Evolutionary conservation across 1,140 invertebrate genomes (phyloP).

Genomic region (Rhopalosiphum padi): DNA sequence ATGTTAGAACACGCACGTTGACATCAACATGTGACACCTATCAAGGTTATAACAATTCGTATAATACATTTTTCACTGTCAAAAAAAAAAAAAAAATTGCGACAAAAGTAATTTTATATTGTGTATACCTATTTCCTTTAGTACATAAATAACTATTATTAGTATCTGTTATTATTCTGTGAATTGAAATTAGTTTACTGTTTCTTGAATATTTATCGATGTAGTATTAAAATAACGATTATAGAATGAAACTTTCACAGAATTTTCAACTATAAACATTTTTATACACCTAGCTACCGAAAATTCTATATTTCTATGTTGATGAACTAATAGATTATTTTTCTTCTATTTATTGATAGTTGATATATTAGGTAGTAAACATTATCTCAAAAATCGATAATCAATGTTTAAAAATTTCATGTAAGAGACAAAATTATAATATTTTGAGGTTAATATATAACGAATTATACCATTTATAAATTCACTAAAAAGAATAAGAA

Average conservation of each 20-base stretch:
- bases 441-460: not conserved
- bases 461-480: not conserved
- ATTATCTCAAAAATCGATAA: not conserved
- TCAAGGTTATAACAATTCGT: not conserved
- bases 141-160: not conserved
- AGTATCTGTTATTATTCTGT: too few species aligned
- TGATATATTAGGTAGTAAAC: not conserved
- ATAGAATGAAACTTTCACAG: not conserved
- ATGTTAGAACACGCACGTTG: not conserved
- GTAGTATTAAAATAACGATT: not conserved
- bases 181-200: too few species aligned
- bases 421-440: not conserved
- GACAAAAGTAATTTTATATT: not conserved
- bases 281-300: too few species aligned
- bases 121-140: not conserved
- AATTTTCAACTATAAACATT: not conserved
- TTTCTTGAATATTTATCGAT: too few species aligned
- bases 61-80: not conserved
- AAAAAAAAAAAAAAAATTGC: not conserved
- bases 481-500: not conserved
- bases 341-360: not conserved
- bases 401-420: not conserved
- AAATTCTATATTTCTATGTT: not conserved
- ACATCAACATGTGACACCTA: not conserved
- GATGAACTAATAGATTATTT: not conserved